Conservation (phyloP, 2,113 vertebrate species). For the Poeciliopsis turrubarensis region DNA sequence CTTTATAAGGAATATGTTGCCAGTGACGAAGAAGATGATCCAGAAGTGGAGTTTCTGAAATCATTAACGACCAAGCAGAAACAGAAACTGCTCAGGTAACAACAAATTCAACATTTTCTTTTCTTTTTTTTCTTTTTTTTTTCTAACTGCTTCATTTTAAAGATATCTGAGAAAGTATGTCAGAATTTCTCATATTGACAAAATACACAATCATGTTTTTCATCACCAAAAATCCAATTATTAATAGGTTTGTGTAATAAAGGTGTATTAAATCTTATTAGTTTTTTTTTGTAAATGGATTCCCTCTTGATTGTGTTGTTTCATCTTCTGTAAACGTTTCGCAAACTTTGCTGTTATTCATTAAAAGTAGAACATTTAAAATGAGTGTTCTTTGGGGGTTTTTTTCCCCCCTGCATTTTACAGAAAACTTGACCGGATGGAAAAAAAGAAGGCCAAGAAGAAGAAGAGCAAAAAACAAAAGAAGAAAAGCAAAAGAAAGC, state of each 20-base stretch:
- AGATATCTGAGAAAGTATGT: neutral
- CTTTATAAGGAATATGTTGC: conserved; percentile 87
- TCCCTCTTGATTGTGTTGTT: neutral
- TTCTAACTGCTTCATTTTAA: neutral
- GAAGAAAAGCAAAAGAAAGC: conserved; percentile 83
- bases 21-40: conserved; percentile 95
- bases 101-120: neutral
- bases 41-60: conserved; percentile 97
- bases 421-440: conserved; percentile 95
- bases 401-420: conserved; percentile 8
- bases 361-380: neutral
- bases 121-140: no score
- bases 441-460: conserved; percentile 90
- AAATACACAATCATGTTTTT: neutral
- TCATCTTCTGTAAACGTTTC: neutral
- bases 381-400: no score
- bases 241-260: neutral
- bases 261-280: neutral
- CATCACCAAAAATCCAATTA: neutral
- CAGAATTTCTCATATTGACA: neutral
- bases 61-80: conserved; percentile 95
- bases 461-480: conserved; percentile 88
- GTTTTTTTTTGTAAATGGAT: neutral
- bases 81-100: conserved; percentile 94
- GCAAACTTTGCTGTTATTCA: neutral